phyloP scores from a whole-genome alignment of 2,797 vertebrate genomes.

The Chromobotia macracanthus region DNA sequence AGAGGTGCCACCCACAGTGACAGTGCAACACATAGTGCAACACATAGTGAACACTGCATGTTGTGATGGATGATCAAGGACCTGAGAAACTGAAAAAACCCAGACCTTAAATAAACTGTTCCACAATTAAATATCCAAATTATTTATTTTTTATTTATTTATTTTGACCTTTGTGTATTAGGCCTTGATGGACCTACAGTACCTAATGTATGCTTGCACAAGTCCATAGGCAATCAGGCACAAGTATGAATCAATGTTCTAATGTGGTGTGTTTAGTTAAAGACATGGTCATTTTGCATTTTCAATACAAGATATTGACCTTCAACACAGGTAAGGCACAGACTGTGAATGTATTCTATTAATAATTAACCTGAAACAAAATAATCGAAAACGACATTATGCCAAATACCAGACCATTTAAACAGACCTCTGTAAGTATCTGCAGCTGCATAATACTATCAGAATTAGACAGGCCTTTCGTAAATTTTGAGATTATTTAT shows the following conservation, averaged over 20 bases:
- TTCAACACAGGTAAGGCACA: conserved; percentile 69
- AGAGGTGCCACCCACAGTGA: conserved; percentile 57
- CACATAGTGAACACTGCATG: conserved; percentile 40
- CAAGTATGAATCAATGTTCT: conserved; percentile 41
- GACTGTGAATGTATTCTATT: conserved; percentile 61
- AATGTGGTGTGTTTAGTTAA: conserved; percentile 46
- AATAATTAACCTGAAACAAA: conserved; percentile 73
- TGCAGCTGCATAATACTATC: not conserved
- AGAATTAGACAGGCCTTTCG: not conserved
- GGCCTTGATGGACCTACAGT: conserved; percentile 1
- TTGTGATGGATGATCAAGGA: conserved; percentile 31
- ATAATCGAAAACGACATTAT: conserved; percentile 45
- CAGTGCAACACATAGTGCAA: conserved; percentile 53
- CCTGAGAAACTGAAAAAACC: not conserved
- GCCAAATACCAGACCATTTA: conserved; percentile 14
- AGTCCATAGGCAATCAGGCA: conserved; percentile 41
- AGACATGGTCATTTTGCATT: conserved; percentile 58
- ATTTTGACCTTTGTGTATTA: not conserved
- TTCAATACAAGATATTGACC: conserved; percentile 75
- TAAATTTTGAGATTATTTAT: not conserved
- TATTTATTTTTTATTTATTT: not conserved
- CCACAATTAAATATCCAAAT: not conserved
- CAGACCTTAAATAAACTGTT: not conserved
- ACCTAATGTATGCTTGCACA: conserved; percentile 11
- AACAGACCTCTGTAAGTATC: not conserved